phyloP scores from a whole-genome alignment of 2,113 vertebrate genomes.

The Platysternon megacephalum region DNA sequence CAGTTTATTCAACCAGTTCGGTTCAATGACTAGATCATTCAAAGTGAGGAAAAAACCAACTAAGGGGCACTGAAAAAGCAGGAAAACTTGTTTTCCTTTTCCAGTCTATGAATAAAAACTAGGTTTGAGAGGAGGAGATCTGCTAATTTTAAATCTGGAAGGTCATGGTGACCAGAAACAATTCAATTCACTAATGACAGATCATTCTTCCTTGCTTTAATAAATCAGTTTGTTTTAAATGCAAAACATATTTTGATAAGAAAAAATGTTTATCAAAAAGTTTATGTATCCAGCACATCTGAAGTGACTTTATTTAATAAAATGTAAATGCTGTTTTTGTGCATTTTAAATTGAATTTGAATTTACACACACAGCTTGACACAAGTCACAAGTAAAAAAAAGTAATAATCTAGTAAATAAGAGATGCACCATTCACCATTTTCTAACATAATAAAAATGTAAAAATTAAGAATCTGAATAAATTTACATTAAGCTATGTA shows the following conservation, averaged over 20 bases:
- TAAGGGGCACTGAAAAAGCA: background rate
- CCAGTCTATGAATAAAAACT: background rate
- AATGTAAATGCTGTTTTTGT: background rate
- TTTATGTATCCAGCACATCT: background rate
- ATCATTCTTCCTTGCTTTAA: background rate
- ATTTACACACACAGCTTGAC: background rate
- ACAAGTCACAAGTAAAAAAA: background rate
- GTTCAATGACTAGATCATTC: background rate
- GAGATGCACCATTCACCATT: too few relatives aligned
- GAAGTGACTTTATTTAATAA: background rate
- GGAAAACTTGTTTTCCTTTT: background rate
- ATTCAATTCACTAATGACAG: background rate
- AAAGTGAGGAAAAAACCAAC: background rate
- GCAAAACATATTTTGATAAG: too few relatives aligned
- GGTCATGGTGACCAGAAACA: background rate
- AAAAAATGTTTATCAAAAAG: background rate
- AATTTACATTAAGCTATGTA: background rate
- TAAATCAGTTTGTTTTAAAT: background rate
- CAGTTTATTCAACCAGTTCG: too few relatives aligned
- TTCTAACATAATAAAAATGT: too few relatives aligned
- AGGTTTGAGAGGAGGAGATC: background rate
- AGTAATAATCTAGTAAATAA: too few relatives aligned
- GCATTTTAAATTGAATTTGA: background rate
- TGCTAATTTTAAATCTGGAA: background rate
- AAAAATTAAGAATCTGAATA: background rate